Conservation (phyloP, 2,888 invertebrate species). For the Xylophagus ater region DNA sequence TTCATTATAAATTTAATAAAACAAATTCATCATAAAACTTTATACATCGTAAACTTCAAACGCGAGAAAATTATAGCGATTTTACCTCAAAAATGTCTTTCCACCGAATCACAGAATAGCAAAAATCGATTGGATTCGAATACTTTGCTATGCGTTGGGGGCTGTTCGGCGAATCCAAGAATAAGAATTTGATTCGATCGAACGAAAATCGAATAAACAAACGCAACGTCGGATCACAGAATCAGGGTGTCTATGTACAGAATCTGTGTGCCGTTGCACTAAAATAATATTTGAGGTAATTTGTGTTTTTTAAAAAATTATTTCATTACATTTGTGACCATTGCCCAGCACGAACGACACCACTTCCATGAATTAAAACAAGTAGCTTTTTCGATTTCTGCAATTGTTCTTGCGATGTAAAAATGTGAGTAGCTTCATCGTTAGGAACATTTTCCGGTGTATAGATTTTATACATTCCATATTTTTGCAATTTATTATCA, state of each 20-base stretch:
- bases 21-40: no score
- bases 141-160: no score
- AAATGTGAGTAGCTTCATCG: conserved; percentile 52
- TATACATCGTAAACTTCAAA: no score
- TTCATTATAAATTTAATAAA: no score
- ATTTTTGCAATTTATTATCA: conserved; percentile 51
- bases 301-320: background rate
- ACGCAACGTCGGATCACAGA: conserved; percentile 56
- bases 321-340: conserved; percentile 67
- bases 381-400: conserved; percentile 48
- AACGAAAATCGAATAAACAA: conserved; percentile 53
- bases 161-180: no score
- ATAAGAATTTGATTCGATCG: no score
- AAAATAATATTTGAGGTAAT: background rate
- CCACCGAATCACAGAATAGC: no score
- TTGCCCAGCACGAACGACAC: conserved; percentile 69
- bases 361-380: conserved; percentile 66
- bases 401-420: conserved; percentile 50
- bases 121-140: conserved; percentile 50
- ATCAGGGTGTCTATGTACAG: conserved; percentile 58
- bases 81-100: no score
- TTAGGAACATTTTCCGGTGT: conserved; percentile 45
- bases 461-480: conserved; percentile 44
- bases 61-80: no score
- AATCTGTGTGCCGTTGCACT: conserved; percentile 67